These are phyloP conservation scores for Caenorhabditis angaria DNA, from an alignment of 2,888 invertebrate genomes.

Conservation along the genomic window DNA sequence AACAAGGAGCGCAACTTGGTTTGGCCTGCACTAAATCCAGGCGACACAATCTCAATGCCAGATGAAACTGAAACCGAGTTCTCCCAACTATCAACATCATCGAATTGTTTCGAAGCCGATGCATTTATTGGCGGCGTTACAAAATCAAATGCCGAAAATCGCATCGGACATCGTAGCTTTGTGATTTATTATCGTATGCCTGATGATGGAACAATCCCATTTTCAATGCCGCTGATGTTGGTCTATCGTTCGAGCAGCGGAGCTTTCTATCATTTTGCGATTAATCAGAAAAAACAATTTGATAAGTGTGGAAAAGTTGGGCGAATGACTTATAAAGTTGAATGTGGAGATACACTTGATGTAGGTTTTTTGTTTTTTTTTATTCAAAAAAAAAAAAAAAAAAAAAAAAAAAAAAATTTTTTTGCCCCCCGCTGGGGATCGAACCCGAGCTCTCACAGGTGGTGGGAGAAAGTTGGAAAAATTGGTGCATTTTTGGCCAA, in stretches of 20 bases:
- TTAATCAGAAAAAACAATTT: constrained; percentile 13
- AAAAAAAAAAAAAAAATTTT: not conserved
- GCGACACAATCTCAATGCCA: not conserved
- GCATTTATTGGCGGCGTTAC: constrained; percentile 27
- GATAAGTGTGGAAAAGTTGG: constrained; percentile 6
- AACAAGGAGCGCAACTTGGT: not conserved
- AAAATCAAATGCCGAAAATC: constrained; percentile 9
- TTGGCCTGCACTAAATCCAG: constrained; percentile 9
- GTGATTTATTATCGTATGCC: constrained; percentile 24
- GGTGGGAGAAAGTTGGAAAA: not conserved
- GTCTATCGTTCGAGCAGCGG: constrained; percentile 20
- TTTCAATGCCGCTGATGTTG: constrained; percentile 15
- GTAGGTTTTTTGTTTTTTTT: not conserved
- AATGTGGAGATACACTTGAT: constrained; percentile 14
- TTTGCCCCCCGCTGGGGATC: too few relatives aligned
- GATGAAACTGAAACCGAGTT: not conserved
- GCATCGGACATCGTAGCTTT: constrained; percentile 21
- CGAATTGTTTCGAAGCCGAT: not conserved
- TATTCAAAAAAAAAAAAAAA: not conserved
- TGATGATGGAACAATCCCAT: constrained; percentile 14
- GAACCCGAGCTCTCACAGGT: not conserved
- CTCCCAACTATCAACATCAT: not conserved
- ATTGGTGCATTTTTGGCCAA: not conserved
- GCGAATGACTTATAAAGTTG: constrained; percentile 14
- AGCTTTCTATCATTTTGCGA: constrained; percentile 14